These are phyloP conservation scores for Prionchulus punctatus DNA, from an alignment of 2,888 invertebrate genomes.

Conservation along the genomic window DNA sequence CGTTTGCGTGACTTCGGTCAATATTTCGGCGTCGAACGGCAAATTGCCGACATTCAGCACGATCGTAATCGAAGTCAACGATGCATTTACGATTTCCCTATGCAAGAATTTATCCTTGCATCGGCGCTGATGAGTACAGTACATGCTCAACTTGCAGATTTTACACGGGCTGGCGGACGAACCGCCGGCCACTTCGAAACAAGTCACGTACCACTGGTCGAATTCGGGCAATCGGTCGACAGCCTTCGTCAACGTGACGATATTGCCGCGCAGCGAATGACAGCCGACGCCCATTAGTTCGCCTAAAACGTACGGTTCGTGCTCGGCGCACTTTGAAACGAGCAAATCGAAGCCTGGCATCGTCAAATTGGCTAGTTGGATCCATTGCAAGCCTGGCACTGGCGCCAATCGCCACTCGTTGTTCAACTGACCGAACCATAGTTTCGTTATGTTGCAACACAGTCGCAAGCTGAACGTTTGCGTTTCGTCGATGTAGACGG, in stretches of 20 bases:
- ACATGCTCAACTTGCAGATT: background rate
- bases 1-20: background rate
- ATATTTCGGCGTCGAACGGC: background rate
- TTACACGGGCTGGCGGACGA: background rate
- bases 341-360: conserved; percentile 1
- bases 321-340: background rate
- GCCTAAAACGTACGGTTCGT: background rate
- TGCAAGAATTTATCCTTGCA: background rate
- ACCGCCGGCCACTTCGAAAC: background rate
- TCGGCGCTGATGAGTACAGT: background rate
- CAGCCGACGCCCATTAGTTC: background rate
- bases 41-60: background rate
- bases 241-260: background rate
- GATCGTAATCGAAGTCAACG: background rate
- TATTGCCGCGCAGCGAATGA: background rate
- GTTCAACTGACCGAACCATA: background rate
- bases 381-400: background rate
- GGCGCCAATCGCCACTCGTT: background rate
- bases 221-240: background rate
- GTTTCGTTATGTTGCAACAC: background rate
- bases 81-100: background rate
- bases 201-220: background rate
- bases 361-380: background rate
- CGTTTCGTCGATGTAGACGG: background rate
- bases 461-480: background rate